Percentiles rank a stretch among this genome's conserved stretches.
phyloP scores from a whole-genome alignment of 2,113 vertebrate species.

The Ceuthmochares aereus region DNA sequence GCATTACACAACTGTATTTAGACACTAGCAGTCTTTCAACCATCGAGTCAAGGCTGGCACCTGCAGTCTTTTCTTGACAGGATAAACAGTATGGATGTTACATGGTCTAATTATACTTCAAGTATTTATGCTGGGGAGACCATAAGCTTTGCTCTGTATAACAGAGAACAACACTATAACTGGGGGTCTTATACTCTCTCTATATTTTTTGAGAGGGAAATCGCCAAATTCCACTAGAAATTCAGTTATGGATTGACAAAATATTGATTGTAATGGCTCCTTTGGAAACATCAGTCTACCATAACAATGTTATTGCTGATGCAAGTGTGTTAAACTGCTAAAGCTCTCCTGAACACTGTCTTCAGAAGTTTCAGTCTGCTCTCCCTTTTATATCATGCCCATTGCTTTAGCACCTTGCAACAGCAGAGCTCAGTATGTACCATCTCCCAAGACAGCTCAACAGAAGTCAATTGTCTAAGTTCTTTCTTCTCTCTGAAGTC shows the following conservation, averaged over 20 bases:
- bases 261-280: constrained; percentile 59
- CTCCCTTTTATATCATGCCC: neutral
- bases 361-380: neutral
- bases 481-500: neutral
- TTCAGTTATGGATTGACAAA: constrained; percentile 51
- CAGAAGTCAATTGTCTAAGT: neutral
- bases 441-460: neutral
- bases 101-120: neutral
- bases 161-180: neutral
- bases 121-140: neutral
- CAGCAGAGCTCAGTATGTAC: neutral
- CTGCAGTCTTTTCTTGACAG: neutral
- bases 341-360: constrained; percentile 8
- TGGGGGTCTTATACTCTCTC: neutral
- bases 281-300: constrained; percentile 51
- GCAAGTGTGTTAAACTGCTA: constrained; percentile 32
- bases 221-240: constrained; percentile 28
- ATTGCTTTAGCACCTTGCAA: neutral
- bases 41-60: neutral
- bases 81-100: neutral
- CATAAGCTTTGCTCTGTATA: neutral
- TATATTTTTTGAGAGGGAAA: constrained; percentile 6
- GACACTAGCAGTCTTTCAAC: neutral
- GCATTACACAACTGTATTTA: constrained; percentile 9
- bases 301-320: neutral